Evolutionary conservation across 2,888 invertebrate species (phyloP), one percentile per base, ranked within the genome.

Genomic region (Diloba caeruleocephala): DNA sequence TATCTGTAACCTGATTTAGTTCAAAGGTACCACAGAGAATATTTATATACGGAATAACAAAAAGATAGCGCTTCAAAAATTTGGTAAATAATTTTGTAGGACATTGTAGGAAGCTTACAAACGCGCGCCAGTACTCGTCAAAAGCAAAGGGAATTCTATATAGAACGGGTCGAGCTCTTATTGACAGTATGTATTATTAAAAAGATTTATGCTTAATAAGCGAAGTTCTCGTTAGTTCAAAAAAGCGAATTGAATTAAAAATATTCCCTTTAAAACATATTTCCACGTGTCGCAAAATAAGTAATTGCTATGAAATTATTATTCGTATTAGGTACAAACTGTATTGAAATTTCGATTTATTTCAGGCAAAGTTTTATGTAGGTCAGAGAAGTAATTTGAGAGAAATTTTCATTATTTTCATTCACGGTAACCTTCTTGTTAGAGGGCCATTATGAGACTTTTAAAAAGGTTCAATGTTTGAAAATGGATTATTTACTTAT

Each of bases 391-490:
- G 63, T 54, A 74, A 74, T 72, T 71, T 7, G 64, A 70, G 74
- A 65, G 70, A 70, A 74, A 72, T 73, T 58, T 77, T 76, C 63
- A 76, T 76, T 72, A 73, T 62, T 56, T 71, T 68, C 70, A 78
- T 75, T 78, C 71, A 67, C 70, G 68, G 71, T 74, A 68, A 71
- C 65, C 65, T 76, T 70, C 71, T 76, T 73, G 74, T 74, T 64
- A 73, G 64, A 55, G 54, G 29, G 50, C 48, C 66, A 66, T 78
- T 78, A 74, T 74, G 61, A 66, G 66, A 69, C 56, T 53, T 65
- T 38, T 56, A 56, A 67, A 74, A 75, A 71, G 71, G 69, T 66
- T 72, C 55, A 57, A 54, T 55, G 41, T 51, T 58, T 55, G 59
- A 57, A 52, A 67, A 76, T 57, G 61, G 50, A 72, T 75, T 78